Evolutionary conservation across 2,113 vertebrate genomes (phyloP), one percentile per base, ranked within the genome.

Genomic region (Pseudorectes ferrugineus): DNA sequence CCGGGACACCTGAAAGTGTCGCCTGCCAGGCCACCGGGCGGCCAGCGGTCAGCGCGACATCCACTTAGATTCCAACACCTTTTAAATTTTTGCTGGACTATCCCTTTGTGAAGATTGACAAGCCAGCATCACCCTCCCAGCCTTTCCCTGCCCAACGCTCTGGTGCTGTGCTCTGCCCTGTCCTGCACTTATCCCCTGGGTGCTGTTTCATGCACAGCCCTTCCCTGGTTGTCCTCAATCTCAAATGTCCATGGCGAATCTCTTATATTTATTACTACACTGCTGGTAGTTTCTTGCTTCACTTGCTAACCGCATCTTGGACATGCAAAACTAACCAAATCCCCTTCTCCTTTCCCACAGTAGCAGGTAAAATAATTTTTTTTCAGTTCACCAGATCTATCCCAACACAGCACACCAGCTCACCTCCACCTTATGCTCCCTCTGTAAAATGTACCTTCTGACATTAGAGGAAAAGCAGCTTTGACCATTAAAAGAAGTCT

Each of bases 361-460:
- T 7, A 35, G 62, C 58, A 71, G 22, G 26, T 43, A 90, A 92
- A 88, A 67, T 35, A 1, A n/a, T 28, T 74, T 72, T 4, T 89
- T 94, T 88, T 36, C 59, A 51, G 35, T 75, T 77, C 31, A 79
- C 21, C 33, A 19, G 65, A 55, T 42, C 45, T 45, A 46, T 45
- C 26, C 40, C 0, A 0, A 57, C 17, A 52, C 18, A 70, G 48
- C 35, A 65, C 31, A 68, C 10, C n/a, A 55, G 36, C 19, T 58
- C 31, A 3, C 49, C 49, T 79, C 33, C 46, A 49, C 19, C 8
- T 57, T 43, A 62, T 26, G 15, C 12, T 89, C 45, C 35, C 22
- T 54, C 35, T 67, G 55, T 25, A 62, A 73, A 68, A 75, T 13
- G 10, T 17, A 66, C 36, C 55, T 92, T 77, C 45, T 54, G 72